A percentile compares a stretch with the other conserved stretches of the same genome.
These are phyloP conservation scores for Fistularia commersonii DNA, from an alignment of 2,797 vertebrate genomes.

Conservation along the genomic window DNA sequence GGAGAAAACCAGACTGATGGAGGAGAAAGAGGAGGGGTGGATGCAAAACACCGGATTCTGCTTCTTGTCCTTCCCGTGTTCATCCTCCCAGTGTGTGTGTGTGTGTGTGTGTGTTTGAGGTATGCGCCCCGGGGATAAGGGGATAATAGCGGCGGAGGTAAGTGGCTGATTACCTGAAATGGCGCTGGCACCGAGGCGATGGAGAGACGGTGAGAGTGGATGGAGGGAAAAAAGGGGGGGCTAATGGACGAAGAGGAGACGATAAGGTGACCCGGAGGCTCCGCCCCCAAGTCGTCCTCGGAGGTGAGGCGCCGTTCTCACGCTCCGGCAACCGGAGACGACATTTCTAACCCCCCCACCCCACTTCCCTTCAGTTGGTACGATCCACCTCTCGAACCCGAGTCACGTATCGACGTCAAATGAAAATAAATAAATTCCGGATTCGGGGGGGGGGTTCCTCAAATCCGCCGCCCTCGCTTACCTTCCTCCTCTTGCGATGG, in stretches of 20 bases:
- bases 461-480: slow-evolving; percentile 44
- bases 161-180: slow-evolving; percentile 72
- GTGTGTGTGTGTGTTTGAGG: slow-evolving; percentile 19
- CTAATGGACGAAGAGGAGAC: slow-evolving; percentile 4
- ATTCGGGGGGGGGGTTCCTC: too few species aligned
- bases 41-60: too few species aligned
- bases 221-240: slow-evolving; percentile 1
- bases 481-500: slow-evolving; percentile 93
- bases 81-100: slow-evolving; percentile 1
- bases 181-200: slow-evolving; percentile 35
- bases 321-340: slow-evolving; percentile 48
- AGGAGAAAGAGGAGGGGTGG: slow-evolving; percentile 34
- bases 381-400: too few species aligned
- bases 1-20: slow-evolving; percentile 41
- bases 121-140: slow-evolving; percentile 51
- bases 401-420: too few species aligned
- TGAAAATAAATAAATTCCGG: too few species aligned
- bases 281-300: too few species aligned
- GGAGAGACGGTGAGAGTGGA: too few species aligned
- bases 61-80: neutral
- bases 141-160: slow-evolving; percentile 56
- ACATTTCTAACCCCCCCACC: too few species aligned
- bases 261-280: neutral
- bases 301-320: slow-evolving; percentile 34
- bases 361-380: too few species aligned